phyloP scores from a whole-genome alignment of 2,797 vertebrate species.

The Microtus californicus region DNA sequence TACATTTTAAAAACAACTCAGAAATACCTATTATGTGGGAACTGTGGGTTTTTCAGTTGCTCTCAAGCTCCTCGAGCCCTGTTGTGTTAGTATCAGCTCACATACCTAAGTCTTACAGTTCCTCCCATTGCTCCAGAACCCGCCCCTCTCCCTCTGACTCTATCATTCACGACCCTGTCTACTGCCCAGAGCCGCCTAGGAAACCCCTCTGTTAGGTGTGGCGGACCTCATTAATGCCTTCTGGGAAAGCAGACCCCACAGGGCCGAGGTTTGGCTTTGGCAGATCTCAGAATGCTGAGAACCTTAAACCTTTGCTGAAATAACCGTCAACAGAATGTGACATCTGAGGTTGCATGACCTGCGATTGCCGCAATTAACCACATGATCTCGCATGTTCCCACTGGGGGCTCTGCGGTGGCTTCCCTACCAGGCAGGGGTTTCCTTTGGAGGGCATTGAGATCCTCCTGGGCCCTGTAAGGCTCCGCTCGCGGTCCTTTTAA shows the following conservation, averaged over 20 bases:
- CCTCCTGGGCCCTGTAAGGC: constrained; percentile 75
- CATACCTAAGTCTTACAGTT: constrained; percentile 66
- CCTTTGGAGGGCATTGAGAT: constrained; percentile 79
- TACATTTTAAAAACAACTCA: constrained; percentile 55
- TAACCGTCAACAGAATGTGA: constrained; percentile 80
- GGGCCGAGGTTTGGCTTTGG: constrained; percentile 73
- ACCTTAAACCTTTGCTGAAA: constrained; percentile 70
- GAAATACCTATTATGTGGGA: constrained; percentile 54
- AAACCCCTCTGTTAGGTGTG: constrained; percentile 69
- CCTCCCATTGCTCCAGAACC: background rate
- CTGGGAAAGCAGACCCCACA: constrained; percentile 73
- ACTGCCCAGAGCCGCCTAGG: constrained; percentile 54
- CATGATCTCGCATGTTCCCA: constrained; percentile 65
- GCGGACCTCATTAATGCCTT: constrained; percentile 72
- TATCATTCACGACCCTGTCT: constrained; percentile 70
- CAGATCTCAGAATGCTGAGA: constrained; percentile 69
- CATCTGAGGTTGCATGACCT: constrained; percentile 71
- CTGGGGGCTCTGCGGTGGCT: constrained; percentile 76
- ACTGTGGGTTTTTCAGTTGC: constrained; percentile 25
- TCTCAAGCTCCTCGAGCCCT: constrained; percentile 57
- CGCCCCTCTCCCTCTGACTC: background rate
- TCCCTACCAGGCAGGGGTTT: constrained; percentile 80
- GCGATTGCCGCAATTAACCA: constrained; percentile 31
- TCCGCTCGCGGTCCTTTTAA: constrained; percentile 77
- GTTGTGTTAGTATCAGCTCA: constrained; percentile 60